These are phyloP conservation scores for Cryptoprocta ferox DNA, from an alignment of 2,797 vertebrate genomes.

Conservation along the genomic window DNA sequence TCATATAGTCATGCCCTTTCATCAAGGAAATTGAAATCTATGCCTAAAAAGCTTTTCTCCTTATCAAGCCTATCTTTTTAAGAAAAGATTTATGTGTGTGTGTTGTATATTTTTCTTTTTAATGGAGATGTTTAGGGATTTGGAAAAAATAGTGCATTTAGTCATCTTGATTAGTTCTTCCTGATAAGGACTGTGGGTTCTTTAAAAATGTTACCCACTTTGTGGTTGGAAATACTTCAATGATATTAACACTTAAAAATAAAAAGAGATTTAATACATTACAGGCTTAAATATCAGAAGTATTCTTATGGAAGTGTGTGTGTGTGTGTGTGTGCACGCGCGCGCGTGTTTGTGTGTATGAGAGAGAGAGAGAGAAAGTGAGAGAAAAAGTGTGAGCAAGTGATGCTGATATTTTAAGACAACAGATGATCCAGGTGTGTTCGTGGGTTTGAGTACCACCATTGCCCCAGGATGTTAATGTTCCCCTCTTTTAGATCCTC, in stretches of 20 bases:
- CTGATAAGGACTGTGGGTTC: background rate
- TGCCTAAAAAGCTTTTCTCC: background rate
- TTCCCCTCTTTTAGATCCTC: background rate
- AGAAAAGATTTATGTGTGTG: background rate
- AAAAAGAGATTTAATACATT: background rate
- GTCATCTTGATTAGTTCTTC: background rate
- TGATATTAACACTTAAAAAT: background rate
- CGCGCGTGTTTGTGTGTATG: background rate
- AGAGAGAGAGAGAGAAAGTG: too few relatives aligned
- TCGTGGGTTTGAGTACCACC: background rate
- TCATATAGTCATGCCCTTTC: background rate
- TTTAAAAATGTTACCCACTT: background rate
- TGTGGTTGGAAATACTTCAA: conserved; percentile 1
- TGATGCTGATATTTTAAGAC: background rate
- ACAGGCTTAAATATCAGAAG: background rate
- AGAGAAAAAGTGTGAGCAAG: background rate
- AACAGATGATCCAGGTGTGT: background rate
- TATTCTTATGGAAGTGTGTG: background rate
- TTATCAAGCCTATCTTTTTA: background rate
- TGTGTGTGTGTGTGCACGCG: background rate
- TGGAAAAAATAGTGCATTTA: background rate
- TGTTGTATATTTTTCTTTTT: background rate
- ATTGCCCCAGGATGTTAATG: background rate
- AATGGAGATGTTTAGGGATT: background rate
- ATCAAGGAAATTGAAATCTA: background rate